Evolutionary conservation across 2,797 vertebrate species (phyloP), one percentile per base, ranked within the genome.

Genomic region (Thripadectes ignobilis): DNA sequence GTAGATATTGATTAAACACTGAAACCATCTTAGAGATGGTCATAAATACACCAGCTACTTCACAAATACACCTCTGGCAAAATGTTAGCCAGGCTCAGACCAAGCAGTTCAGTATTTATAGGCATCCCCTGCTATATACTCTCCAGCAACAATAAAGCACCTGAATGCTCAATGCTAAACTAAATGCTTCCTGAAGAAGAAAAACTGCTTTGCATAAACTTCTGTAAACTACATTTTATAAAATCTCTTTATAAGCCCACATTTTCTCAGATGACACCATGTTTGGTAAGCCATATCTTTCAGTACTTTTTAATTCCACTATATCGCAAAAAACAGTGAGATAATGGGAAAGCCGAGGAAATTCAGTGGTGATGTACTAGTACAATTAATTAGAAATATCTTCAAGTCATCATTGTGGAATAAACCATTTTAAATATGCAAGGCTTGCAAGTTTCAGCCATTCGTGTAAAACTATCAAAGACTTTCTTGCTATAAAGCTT

Each of bases 341-440:
- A 91, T 73, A 92, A 84, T 7, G 20, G 82, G 36, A 89, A 89
- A 91, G 32, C 43, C 74, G 71, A 82, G 68, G 55, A 91, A 92
- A 92, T 38, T 45, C 63, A 71, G 39, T 4, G 1, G 59, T 92
- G 84, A 89, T 82, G 75, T 72, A 84, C 62, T 66, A 74, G 71
- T 32, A 41, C 45, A 89, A 78, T 89, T 89, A 87, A 77, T 93
- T 83, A 91, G 78, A 89, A 94, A 82, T 79, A 93, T 63, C 78
- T 92, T 59, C 57, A 82, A 92, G 78, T 54, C 77, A 89, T 89
- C 89, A 59, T 9, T 43, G 52, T 55, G 27, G 45, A 52, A 68
- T 83, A 90, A 76, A 91, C 21, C 46, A 43, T 49, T 91, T 79
- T 49, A 55, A 91, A 91, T 39, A 89, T 77, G 91, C 91, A 93